Evolutionary conservation across 2,888 invertebrate genomes (phyloP).

Genomic region (Empis livida): DNA sequence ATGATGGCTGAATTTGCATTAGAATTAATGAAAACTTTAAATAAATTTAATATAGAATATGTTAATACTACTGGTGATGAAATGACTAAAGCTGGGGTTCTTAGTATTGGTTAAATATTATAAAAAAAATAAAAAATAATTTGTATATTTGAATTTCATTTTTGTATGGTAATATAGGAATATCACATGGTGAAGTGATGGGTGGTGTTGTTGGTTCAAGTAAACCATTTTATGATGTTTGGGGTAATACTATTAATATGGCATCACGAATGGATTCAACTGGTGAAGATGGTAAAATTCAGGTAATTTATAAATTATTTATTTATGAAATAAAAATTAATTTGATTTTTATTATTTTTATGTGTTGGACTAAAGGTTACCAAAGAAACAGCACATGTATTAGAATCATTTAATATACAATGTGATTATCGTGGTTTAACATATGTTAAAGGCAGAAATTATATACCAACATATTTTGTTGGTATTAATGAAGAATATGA

Average conservation of each 20-base stretch:
- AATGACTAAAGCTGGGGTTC: conserved; percentile 19
- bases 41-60: conserved; percentile 39
- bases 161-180: conserved; percentile 38
- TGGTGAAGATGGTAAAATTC: conserved; percentile 60
- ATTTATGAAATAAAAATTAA: conserved; percentile 39
- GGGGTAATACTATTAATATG: conserved; percentile 89
- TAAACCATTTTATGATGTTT: conserved; percentile 84
- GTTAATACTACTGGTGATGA: too few relatives aligned
- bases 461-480: conserved; percentile 54
- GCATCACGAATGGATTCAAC: conserved; percentile 86
- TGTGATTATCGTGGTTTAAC: conserved; percentile 52
- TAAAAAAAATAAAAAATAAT: not conserved
- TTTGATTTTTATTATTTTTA: too few relatives aligned
- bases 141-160: not conserved
- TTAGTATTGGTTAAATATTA: conserved; percentile 22
- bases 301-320: conserved; percentile 39
- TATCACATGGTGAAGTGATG: conserved; percentile 73
- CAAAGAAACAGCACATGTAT: conserved; percentile 47
- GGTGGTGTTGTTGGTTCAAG: conserved; percentile 84
- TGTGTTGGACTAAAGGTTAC: too few relatives aligned
- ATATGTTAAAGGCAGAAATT: conserved; percentile 48
- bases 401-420: conserved; percentile 47
- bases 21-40: conserved; percentile 53
- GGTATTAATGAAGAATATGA: conserved; percentile 41
- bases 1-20: conserved; percentile 59